Evolutionary conservation across 2,888 invertebrate genomes (phyloP), one percentile per base, ranked within the genome.

Genomic region (Chydorus sphaericus): DNA sequence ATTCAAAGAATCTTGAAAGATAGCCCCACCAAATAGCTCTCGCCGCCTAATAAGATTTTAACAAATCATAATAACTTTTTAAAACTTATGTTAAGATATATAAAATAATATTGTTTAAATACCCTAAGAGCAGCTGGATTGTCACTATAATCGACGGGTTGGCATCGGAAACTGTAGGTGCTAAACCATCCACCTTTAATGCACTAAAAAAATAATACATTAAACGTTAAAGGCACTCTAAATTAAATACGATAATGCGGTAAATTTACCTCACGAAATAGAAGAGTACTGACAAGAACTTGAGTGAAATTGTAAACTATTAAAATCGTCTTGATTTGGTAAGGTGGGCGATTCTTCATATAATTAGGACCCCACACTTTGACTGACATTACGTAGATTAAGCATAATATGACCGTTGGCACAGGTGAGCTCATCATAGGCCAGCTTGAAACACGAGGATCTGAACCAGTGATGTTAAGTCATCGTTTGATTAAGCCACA

Each of bases 1-100:
- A 89, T 73, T 94, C 93, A 63, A 91, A 88, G 73, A 92, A 92
- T 73, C 94, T 94, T 55, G 92, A 91, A 71, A 93, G 85, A 72
- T 86, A 92, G 73, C 92, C 93, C 90, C 89, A 89, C 91, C 92
- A 93, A n/a, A n/a, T n/a, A n/a, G n/a, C n/a, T n/a, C n/a, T n/a
- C n/a, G n/a, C n/a, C n/a, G n/a, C n/a, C n/a, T n/a, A n/a, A n/a
- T n/a, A n/a, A n/a, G n/a, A n/a, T n/a, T n/a, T n/a, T n/a, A n/a
- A n/a, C n/a, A n/a, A n/a, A n/a, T n/a, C n/a, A n/a, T n/a, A n/a
- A n/a, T n/a, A n/a, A n/a, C n/a, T n/a, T n/a, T n/a, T n/a, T n/a
- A n/a, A n/a, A n/a, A n/a, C n/a, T n/a, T n/a, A n/a, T n/a, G n/a
- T n/a, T n/a, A n/a, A n/a, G n/a, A n/a, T n/a, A n/a, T n/a, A n/a